Base-by-base conservation (phyloP, 1,140 invertebrate species). In the Ephestia elutella region DNA sequence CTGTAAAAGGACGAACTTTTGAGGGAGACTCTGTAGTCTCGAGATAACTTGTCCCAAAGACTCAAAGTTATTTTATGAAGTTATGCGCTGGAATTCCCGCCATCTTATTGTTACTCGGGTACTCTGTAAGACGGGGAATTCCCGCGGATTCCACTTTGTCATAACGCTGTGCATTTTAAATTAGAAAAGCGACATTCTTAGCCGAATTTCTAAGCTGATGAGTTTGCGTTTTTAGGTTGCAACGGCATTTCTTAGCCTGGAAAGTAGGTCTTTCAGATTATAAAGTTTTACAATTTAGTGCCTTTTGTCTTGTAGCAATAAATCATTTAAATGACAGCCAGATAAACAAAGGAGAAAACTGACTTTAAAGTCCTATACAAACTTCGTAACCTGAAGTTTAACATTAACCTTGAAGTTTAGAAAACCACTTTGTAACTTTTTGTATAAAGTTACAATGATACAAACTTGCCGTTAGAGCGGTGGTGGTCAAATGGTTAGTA, bases 121-220 rank as follows among this genome's bases (percentile, higher is more conserved):
- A 4, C n/a, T 44, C 38, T 15, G 2, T 9, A 44, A 44, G 38
- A 44, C 38, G 1, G 38, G 38, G 38, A 44, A 44, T 44, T n/a
- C 38, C 38, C 38, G 38, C n/a, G 38, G 38, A 44, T 15, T 44
- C 38, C 38, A 44, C 38, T 44, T n/a, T 17, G 38, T 44, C 38
- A 44, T 44, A 44, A 44, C 38, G 38, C 7, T 44, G n/a, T n/a
- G 13, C n/a, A 13, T 44, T 44, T 44, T 44, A 44, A 44, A 44
- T 44, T 44, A 44, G 15, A 17, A 17, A 44, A 44, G 38, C 38
- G 38, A 44, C 38, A 44, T 44, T 44, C 38, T 44, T 44, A 5
- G 15, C 38, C 13, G 38, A 44, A 44, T 44, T 44, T 9, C 38
- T n/a, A 5, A 10, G 2, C 15, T 44, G 38, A 44, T 44, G 38